Evolutionary conservation across 2,888 invertebrate species (phyloP).

Genomic region (Dasysyrphus albostriatus): DNA sequence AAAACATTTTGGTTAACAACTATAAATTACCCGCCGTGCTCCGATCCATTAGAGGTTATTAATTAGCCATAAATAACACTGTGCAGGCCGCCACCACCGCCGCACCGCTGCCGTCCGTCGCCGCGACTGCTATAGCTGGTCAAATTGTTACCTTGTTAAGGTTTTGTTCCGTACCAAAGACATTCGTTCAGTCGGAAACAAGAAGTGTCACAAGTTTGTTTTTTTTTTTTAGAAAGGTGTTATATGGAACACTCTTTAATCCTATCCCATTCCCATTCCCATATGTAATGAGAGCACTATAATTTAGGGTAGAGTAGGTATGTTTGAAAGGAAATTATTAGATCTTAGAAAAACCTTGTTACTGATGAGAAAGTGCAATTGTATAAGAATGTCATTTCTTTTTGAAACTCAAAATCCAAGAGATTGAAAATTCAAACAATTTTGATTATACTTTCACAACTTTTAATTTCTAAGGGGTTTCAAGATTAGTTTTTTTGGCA

Average conservation of each 20-base stretch:
- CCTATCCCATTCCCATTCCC: no score
- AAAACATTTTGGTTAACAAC: constrained; percentile 71
- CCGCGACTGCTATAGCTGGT: not conserved
- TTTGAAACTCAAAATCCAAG: no score
- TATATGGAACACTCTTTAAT: not conserved
- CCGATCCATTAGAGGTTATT: constrained; percentile 72
- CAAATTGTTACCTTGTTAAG: constrained; percentile 17
- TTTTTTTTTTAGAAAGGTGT: constrained; percentile 3
- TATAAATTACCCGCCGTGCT: constrained; percentile 71
- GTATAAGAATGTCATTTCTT: no score
- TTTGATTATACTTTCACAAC: no score
- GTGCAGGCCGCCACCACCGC: not conserved
- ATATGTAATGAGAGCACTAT: not conserved
- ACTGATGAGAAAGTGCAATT: no score
- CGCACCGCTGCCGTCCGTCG: not conserved
- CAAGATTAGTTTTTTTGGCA: no score
- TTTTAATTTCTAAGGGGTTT: no score
- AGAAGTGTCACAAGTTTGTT: constrained; percentile 17
- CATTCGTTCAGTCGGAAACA: constrained; percentile 9
- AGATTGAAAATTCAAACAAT: no score
- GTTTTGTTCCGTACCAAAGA: constrained; percentile 1
- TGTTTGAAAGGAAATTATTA: no score
- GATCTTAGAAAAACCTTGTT: no score
- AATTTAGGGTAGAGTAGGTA: no score
- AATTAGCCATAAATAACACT: constrained; percentile 73